Evolutionary conservation across 2,113 vertebrate genomes (phyloP).

Genomic region (Terrapene triunguis): DNA sequence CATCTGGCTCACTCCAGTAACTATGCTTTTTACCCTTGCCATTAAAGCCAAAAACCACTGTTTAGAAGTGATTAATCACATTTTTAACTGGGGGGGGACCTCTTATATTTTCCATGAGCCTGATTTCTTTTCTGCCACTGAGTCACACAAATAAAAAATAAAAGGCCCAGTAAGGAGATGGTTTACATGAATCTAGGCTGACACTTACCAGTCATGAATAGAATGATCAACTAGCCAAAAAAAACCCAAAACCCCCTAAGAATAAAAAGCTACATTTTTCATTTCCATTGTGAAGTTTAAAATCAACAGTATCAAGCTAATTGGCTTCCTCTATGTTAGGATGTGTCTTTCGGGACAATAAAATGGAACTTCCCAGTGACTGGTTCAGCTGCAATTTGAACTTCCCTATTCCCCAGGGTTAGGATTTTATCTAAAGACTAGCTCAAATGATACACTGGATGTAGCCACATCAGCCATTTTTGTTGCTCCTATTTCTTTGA

Average conservation of each 20-base stretch:
- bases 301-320: background rate
- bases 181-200: background rate
- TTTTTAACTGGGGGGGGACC: rapidly evolving
- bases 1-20: rapidly evolving
- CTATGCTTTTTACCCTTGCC: background rate
- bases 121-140: background rate
- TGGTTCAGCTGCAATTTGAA: background rate
- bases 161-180: rapidly evolving
- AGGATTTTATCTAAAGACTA: background rate
- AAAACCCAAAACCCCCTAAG: background rate
- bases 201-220: background rate
- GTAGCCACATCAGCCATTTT: background rate
- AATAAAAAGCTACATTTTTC: background rate
- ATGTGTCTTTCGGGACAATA: background rate
- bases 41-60: background rate
- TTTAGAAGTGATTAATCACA: background rate
- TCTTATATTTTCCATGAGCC: background rate
- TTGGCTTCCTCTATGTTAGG: background rate
- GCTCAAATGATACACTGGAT: background rate
- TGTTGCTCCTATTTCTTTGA: background rate
- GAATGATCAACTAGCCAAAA: background rate
- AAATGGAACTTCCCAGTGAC: background rate
- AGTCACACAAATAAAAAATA: background rate
- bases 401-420: background rate
- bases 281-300: background rate